Percentiles rank a stretch among this genome's conserved stretches.
Evolutionary conservation across 1,140 invertebrate genomes (phyloP).

Genomic region (Triops longicaudatus): DNA sequence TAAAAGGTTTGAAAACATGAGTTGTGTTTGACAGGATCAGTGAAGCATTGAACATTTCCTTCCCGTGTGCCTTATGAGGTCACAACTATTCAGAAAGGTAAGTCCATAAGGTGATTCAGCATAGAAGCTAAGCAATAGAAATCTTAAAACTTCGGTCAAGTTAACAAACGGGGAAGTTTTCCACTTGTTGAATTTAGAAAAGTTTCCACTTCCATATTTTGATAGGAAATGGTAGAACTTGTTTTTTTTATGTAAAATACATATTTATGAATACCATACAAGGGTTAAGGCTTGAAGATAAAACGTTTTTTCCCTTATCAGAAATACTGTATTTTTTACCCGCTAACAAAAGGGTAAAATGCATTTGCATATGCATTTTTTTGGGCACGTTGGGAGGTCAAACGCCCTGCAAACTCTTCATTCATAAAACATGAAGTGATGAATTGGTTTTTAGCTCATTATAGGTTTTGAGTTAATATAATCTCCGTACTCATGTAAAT

Average conservation of each 20-base stretch:
- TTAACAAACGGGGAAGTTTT: too few relatives aligned
- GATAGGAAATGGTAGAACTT: background rate
- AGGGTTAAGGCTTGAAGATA: background rate
- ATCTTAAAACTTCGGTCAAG: too few relatives aligned
- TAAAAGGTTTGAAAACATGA: too few relatives aligned
- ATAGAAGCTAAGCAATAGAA: too few relatives aligned
- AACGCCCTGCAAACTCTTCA: background rate
- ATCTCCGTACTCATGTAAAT: background rate
- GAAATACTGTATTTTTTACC: background rate
- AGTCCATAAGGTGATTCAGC: too few relatives aligned
- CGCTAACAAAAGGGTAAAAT: background rate
- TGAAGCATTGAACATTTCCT: too few relatives aligned
- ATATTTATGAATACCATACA: slow-evolving; percentile 6
- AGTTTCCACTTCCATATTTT: background rate
- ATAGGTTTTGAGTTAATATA: background rate
- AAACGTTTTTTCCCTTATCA: background rate
- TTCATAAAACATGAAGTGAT: slow-evolving; percentile 9
- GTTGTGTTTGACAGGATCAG: too few relatives aligned
- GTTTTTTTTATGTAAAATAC: background rate
- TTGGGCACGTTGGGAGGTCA: background rate
- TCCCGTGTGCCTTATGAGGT: too few relatives aligned
- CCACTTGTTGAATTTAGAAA: background rate
- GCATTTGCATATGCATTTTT: background rate
- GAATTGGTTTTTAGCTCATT: background rate
- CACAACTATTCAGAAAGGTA: too few relatives aligned